These are phyloP conservation scores for Papilio dardanus DNA, from an alignment of 1,140 invertebrate species.

Conservation along the genomic window DNA sequence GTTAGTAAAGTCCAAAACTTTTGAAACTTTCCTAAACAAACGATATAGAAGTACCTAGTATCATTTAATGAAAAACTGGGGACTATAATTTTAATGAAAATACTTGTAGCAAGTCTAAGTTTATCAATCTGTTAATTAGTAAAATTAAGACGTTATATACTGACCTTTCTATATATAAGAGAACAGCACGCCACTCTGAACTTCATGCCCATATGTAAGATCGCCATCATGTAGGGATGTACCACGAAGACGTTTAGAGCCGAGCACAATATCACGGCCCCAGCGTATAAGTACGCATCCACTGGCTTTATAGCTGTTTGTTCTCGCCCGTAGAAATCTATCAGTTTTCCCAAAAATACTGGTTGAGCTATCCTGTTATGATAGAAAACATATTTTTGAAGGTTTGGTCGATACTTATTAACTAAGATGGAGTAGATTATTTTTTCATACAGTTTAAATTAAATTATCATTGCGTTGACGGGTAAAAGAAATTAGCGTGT, in stretches of 20 bases:
- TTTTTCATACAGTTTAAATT: background rate
- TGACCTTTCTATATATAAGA: slow-evolving; percentile 92
- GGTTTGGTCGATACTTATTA: no score
- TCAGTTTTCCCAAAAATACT: slow-evolving; percentile 87
- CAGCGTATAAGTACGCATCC: slow-evolving; percentile 87
- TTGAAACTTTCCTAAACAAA: no score
- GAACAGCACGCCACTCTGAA: slow-evolving; percentile 90
- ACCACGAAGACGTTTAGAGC: slow-evolving; percentile 87
- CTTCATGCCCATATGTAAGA: slow-evolving; percentile 90
- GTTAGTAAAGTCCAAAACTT: no score
- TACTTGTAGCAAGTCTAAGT: background rate
- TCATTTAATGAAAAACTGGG: no score
- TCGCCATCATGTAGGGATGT: slow-evolving; percentile 91
- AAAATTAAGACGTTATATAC: slow-evolving; percentile 12
- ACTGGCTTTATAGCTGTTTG: slow-evolving; percentile 74
- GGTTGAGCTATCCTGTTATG: slow-evolving; percentile 87
- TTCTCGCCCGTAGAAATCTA: slow-evolving; percentile 86
- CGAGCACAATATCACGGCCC: slow-evolving; percentile 86
- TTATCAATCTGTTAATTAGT: background rate
- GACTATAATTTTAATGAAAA: no score
- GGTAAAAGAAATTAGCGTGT: background rate
- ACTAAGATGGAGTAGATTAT: background rate
- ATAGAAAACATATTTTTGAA: slow-evolving; percentile 9
- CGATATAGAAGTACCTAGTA: no score
- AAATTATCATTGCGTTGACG: background rate